phyloP scores from a whole-genome alignment of 1,140 invertebrate species.

The Helicoverpa zea region DNA sequence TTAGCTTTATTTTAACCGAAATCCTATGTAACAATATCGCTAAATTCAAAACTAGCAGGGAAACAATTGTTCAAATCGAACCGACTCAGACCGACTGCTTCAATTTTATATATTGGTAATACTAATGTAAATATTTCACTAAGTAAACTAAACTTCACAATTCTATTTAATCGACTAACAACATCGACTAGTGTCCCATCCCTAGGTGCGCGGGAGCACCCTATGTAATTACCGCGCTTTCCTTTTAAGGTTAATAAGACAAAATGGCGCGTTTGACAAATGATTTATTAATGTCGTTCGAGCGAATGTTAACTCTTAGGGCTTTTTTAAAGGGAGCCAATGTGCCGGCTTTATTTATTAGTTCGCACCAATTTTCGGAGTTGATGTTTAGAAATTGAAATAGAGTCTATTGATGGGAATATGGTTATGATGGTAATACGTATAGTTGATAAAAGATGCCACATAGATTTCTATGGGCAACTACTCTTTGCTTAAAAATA shows the following conservation, averaged over 20 bases:
- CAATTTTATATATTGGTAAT: too few species aligned
- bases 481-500: too few species aligned
- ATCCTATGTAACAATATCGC: too few species aligned
- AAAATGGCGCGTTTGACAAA: conserved; percentile 71
- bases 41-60: too few species aligned
- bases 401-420: too few species aligned
- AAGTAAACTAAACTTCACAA: background rate
- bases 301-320: conserved; percentile 60
- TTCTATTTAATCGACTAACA: conserved; percentile 15
- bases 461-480: too few species aligned
- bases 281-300: conserved; percentile 65
- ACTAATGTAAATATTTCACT: too few species aligned
- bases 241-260: conserved; percentile 69
- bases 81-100: too few species aligned
- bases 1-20: too few species aligned
- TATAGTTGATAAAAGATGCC: too few species aligned
- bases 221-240: conserved; percentile 50
- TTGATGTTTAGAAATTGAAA: background rate
- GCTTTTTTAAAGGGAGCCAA: conserved; percentile 4
- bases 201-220: conserved; percentile 36
- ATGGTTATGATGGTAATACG: background rate
- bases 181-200: conserved; percentile 10
- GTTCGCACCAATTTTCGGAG: background rate
- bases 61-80: too few species aligned
- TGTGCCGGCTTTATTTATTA: conserved; percentile 8